phyloP scores from a whole-genome alignment of 37 sponge, comb jelly and placozoan genomes.

The Tethya wilhelma region DNA sequence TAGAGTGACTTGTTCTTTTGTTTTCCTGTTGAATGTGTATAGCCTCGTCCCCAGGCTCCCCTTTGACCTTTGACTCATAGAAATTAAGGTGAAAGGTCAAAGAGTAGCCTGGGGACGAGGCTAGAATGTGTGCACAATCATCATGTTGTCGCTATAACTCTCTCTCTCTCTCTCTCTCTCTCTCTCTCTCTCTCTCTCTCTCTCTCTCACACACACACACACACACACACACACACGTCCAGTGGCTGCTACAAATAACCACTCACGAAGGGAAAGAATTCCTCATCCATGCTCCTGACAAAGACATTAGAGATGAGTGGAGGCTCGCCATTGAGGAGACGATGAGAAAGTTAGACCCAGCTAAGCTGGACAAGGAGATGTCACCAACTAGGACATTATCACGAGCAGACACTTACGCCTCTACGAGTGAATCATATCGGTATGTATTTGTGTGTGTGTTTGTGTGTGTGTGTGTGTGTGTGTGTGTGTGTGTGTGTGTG shows the following conservation, averaged over 20 bases:
- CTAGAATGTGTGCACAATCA: no score
- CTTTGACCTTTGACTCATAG: no score
- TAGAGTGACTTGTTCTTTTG: no score
- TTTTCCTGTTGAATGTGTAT: no score
- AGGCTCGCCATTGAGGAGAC: constrained; percentile 50
- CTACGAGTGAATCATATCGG: constrained; percentile 5
- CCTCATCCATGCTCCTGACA: constrained; percentile 77
- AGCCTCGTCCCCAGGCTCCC: no score
- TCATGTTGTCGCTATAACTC: no score
- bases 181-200: constrained; percentile 27
- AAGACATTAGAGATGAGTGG: constrained; percentile 59
- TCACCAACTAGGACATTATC: constrained; percentile 17
- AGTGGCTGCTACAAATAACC: constrained; percentile 57
- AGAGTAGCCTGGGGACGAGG: no score
- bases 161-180: constrained; percentile 37
- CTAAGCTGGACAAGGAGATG: constrained; percentile 22
- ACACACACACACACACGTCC: neutral
- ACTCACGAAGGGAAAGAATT: constrained; percentile 44
- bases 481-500: constrained; percentile 49
- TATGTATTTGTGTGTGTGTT: constrained; percentile 21
- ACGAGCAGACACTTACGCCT: neutral
- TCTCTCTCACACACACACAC: neutral
- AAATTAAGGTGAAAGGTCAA: no score
- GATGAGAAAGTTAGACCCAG: constrained; percentile 57
- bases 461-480: constrained; percentile 27